Percentiles rank a stretch among this genome's conserved stretches.
Conservation (phyloP, 2,888 invertebrate species). For the Drosophila anceps region DNA sequence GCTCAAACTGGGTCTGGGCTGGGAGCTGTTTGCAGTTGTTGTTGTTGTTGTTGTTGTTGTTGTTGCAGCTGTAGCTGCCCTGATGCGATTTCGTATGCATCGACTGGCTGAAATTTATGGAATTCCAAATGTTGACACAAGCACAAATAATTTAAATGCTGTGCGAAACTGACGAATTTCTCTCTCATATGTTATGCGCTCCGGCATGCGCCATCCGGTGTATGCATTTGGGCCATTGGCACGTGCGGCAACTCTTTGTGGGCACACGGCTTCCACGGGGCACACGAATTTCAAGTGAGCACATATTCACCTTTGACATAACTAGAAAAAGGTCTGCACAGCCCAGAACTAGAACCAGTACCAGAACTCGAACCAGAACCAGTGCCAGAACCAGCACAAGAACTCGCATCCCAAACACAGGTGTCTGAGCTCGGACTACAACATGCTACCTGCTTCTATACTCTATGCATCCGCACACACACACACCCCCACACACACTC, state of each 20-base stretch:
- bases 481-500: constrained; percentile 11
- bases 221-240: constrained; percentile 27
- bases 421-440: constrained; percentile 18
- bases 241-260: constrained; percentile 47
- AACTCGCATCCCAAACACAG: constrained; percentile 5
- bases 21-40: neutral
- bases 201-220: constrained; percentile 7
- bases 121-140: constrained; percentile 75
- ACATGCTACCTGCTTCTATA: constrained; percentile 38
- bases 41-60: neutral
- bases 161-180: constrained; percentile 55
- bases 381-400: constrained; percentile 3
- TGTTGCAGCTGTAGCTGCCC: constrained; percentile 10
- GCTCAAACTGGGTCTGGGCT: neutral
- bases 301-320: constrained; percentile 47
- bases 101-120: constrained; percentile 69
- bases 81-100: constrained; percentile 53
- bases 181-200: constrained; percentile 45
- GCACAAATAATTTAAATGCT: constrained; percentile 75
- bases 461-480: constrained; percentile 13
- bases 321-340: constrained; percentile 6
- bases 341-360: neutral
- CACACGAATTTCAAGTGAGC: constrained; percentile 60
- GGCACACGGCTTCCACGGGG: constrained; percentile 60
- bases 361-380: neutral